Base-by-base conservation (phyloP, 2,113 vertebrate genomes). In the Plecturocebus donacophilus region DNA sequence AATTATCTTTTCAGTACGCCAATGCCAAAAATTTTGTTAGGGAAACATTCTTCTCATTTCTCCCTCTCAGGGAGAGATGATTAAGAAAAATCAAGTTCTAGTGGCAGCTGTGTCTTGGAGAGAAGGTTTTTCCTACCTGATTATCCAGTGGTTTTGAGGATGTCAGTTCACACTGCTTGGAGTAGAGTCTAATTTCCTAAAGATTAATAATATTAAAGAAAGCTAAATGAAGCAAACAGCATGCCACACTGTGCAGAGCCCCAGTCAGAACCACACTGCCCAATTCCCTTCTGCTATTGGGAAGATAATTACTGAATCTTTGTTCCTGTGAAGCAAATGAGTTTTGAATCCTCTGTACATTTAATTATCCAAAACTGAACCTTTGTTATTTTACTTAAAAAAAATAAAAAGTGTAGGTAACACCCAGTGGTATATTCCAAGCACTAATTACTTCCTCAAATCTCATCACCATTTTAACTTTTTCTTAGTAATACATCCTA, bases 291-390 rank as follows among this genome's bases (percentile, higher is more conserved):
- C 82, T 88, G 85, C 82, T 88, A 9, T 30, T 76, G 92, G 73
- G 42, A 86, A 96, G 96, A 80, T 95, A 96, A 93, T 94, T 96
- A 88, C 71, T 70, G 54, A 94, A 92, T 13, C 87, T 97, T 94
- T 92, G 80, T 82, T 96, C 89, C 90, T 23, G 27, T 49, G 68
- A 96, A 95, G 77, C 64, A 80, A 97, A 96, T 94, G 96, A 95
- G 96, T 90, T 96, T 97, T 95, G 82, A 96, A 80, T 96, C 81
- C 32, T 97, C 80, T 87, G 8, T 89, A 73, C 95, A 95, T 97
- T 97, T 96, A 97, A 97, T 96, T 97, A 97, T 87, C 38, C 9
- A 80, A 89, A 45, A 95, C 17, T 23, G 76, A 96, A 87, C n/a
- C 73, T 96, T 87, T 94, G 87, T 96, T 96, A 61, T 96, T 91